phyloP scores from a whole-genome alignment of 1,140 invertebrate species.

The Olivierus martensii region DNA sequence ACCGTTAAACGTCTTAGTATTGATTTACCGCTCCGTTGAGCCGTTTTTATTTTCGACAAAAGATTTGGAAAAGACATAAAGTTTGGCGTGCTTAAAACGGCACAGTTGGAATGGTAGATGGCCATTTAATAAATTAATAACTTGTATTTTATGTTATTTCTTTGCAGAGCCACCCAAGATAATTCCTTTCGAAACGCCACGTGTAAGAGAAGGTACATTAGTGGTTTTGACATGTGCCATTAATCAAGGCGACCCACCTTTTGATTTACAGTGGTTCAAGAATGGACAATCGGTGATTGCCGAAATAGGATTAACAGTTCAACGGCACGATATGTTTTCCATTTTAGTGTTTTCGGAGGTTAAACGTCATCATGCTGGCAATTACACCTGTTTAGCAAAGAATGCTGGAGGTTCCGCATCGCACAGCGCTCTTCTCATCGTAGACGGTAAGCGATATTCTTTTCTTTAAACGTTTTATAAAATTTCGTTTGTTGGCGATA shows the following conservation, averaged over 20 bases:
- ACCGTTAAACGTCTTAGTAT: too few relatives aligned
- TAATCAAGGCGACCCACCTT: constrained; percentile 19
- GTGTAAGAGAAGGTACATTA: constrained; percentile 8
- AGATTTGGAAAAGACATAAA: too few relatives aligned
- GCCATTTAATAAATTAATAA: too few relatives aligned
- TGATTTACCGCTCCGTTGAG: too few relatives aligned
- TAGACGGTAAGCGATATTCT: constrained; percentile 24
- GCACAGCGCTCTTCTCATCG: constrained; percentile 30
- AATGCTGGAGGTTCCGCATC: constrained; percentile 30
- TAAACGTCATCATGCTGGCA: constrained; percentile 30
- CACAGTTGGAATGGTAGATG: too few relatives aligned
- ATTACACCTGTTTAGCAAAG: constrained; percentile 34
- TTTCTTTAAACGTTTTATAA: neutral
- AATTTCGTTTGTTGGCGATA: neutral
- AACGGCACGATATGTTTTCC: constrained; percentile 27
- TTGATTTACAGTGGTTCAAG: constrained; percentile 28
- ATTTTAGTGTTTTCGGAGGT: constrained; percentile 23
- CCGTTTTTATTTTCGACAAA: too few relatives aligned
- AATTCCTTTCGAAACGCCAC: neutral
- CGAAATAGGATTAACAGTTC: constrained; percentile 12
- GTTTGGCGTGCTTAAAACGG: too few relatives aligned
- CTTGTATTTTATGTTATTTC: neutral
- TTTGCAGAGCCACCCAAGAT: neutral
- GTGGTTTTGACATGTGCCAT: constrained; percentile 22
- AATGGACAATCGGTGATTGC: constrained; percentile 26